phyloP scores from a whole-genome alignment of 2,113 vertebrate species.

The Podarcis raffonei region DNA sequence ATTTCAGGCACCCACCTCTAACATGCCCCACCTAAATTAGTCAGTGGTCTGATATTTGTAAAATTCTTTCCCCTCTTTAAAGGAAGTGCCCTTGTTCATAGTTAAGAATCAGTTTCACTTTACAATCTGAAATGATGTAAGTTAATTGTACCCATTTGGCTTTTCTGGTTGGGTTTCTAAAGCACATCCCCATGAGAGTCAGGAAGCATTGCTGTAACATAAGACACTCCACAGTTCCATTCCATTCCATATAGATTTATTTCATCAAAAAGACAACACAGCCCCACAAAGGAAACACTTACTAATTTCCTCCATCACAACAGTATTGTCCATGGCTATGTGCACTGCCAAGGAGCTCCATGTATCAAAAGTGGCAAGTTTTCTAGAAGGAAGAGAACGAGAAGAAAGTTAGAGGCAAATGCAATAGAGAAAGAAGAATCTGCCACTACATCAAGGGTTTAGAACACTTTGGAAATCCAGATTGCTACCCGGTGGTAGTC shows the following conservation, averaged over 20 bases:
- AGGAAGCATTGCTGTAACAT: background rate
- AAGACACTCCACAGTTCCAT: background rate
- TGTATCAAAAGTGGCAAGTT: slow-evolving; percentile 91
- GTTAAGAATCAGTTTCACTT: background rate
- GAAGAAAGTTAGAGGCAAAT: background rate
- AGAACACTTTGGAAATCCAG: background rate
- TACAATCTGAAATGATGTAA: background rate
- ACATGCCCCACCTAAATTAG: background rate
- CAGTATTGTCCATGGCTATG: slow-evolving; percentile 99
- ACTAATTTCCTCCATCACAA: slow-evolving; percentile 97
- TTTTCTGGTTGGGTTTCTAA: slow-evolving; percentile 6
- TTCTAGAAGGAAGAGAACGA: slow-evolving; percentile 75
- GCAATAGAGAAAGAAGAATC: background rate
- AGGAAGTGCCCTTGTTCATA: background rate
- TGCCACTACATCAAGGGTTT: background rate
- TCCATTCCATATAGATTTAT: background rate
- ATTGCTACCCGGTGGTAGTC: background rate
- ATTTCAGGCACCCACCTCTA: background rate
- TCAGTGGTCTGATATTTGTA: background rate
- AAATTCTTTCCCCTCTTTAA: no score
- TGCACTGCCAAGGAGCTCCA: slow-evolving; percentile 96
- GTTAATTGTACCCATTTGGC: background rate
- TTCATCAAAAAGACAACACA: background rate
- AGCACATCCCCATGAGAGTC: background rate
- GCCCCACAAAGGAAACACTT: slow-evolving; percentile 69